Conservation (phyloP, 2,888 invertebrate genomes). For the Drosophila atroscutellata region DNA sequence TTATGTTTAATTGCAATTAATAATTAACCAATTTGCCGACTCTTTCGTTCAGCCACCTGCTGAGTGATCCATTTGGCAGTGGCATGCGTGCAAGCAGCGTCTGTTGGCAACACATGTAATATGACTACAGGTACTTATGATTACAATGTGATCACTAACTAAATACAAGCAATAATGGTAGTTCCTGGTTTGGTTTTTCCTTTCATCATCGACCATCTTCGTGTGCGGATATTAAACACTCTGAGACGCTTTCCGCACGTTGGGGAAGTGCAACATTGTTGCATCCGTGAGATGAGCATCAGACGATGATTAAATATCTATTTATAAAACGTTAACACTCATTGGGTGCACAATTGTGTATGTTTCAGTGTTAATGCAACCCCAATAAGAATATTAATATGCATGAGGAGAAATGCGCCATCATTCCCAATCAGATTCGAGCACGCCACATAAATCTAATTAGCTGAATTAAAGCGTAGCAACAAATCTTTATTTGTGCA, state of each 20-base stretch:
- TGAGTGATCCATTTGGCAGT: not conserved
- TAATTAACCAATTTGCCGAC: slow-evolving; percentile 47
- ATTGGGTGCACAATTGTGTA: not conserved
- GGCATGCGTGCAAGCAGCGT: slow-evolving; percentile 20
- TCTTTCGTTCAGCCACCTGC: slow-evolving; percentile 11
- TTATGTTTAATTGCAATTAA: slow-evolving; percentile 57
- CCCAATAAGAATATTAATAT: slow-evolving; percentile 15
- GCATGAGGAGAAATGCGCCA: not conserved
- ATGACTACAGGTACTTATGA: slow-evolving; percentile 3
- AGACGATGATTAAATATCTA: slow-evolving; percentile 7
- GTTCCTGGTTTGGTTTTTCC: slow-evolving; percentile 27
- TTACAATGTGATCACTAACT: slow-evolving; percentile 21
- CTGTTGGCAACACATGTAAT: slow-evolving; percentile 6
- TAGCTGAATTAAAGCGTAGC: not conserved
- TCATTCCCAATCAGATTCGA: not conserved
- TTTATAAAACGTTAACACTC: not conserved
- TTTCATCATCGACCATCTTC: slow-evolving; percentile 6
- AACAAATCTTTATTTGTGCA: not conserved
- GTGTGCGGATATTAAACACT: slow-evolving; percentile 40
- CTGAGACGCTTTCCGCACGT: slow-evolving; percentile 7
- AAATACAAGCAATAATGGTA: slow-evolving; percentile 7
- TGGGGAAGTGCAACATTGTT: slow-evolving; percentile 40
- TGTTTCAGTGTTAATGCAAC: not conserved
- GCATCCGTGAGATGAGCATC: slow-evolving; percentile 33
- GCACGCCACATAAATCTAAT: not conserved